These are phyloP conservation scores for Dynastes maya DNA, from an alignment of 2,888 invertebrate genomes.

Conservation along the genomic window DNA sequence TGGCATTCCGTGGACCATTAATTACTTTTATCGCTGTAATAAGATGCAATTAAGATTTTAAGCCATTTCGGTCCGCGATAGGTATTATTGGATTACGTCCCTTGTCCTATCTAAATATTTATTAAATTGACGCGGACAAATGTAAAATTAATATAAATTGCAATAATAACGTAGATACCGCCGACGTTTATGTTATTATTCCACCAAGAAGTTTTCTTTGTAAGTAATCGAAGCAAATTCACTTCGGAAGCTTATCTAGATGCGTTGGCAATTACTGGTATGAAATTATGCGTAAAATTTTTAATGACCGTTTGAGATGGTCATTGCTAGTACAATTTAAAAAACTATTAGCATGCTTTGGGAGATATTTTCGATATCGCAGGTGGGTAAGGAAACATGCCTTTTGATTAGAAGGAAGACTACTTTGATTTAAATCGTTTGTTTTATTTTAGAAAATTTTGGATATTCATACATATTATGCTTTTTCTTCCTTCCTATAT, in stretches of 20 bases:
- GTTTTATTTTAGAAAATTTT: too few species aligned
- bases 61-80: slow-evolving; percentile 8
- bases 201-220: not conserved
- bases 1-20: slow-evolving; percentile 23
- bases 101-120: slow-evolving; percentile 35
- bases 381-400: too few species aligned
- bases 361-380: too few species aligned
- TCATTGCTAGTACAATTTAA: not conserved
- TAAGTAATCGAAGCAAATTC: not conserved
- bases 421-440: too few species aligned
- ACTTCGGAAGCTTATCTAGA: slow-evolving; percentile 4
- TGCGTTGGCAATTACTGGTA: slow-evolving; percentile 4
- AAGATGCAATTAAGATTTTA: slow-evolving; percentile 42
- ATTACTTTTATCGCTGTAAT: slow-evolving; percentile 36
- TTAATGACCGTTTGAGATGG: not conserved
- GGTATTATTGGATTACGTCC: slow-evolving; percentile 29
- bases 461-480: too few species aligned
- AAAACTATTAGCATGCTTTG: too few species aligned
- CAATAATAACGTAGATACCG: slow-evolving; percentile 24
- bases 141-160: slow-evolving; percentile 40
- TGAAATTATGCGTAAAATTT: slow-evolving; percentile 15
- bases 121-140: slow-evolving; percentile 24
- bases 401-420: too few species aligned
- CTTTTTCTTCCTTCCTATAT: too few species aligned
- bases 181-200: not conserved